Base-by-base conservation (phyloP, 1,140 invertebrate genomes). In the Bombyx mandarina region DNA sequence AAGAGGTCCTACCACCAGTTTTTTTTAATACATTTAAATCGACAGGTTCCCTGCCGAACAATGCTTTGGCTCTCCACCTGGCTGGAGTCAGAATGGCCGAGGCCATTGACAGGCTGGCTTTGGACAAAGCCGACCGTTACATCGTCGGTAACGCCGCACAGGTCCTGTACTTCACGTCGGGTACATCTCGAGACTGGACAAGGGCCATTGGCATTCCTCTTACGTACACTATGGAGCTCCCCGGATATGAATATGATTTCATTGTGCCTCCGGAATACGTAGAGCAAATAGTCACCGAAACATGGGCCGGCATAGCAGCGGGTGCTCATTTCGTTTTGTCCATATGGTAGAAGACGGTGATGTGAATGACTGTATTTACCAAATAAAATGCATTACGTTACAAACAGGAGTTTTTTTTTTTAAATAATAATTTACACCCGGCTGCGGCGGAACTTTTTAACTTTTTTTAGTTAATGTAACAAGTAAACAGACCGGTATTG, bases 141-240 rank as follows among this genome's bases (percentile, higher is more conserved):
- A 75, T 74, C 0, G 90, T 92, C 22, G 92, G 92, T 51, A 92
- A 89, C 63, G 91, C 91, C 3, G 91, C 91, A 3, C 87, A 88
- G 52, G 85, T 91, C 1, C 73, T 93, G 5, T 89, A 89, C 53
- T 82, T 72, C 57, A 87, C 89, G 0, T 83, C 86, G 22, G 89
- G 89, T 6, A 91, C 90, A 4, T 92, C 90, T 18, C 89, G 92
- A 59, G 93, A 94, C 71, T 94, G 91, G 87, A 91, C 91, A 1
- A 89, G 90, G 57, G 89, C 88, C 53, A 83, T 87, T 10, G 89
- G 88, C 8, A 89, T 94, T 45, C 89, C 90, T 55, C 89, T 93
- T 45, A 89, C 91, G 6, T 94, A 91, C 72, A 91, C 93, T 3
- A 84, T 94, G 68, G 94, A 95, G 74, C 75, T 95, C 22, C 79